A percentile compares a stretch with the other conserved stretches of the same genome.
phyloP scores from a whole-genome alignment of 2,797 vertebrate species.

The Chaunax sp. region DNA sequence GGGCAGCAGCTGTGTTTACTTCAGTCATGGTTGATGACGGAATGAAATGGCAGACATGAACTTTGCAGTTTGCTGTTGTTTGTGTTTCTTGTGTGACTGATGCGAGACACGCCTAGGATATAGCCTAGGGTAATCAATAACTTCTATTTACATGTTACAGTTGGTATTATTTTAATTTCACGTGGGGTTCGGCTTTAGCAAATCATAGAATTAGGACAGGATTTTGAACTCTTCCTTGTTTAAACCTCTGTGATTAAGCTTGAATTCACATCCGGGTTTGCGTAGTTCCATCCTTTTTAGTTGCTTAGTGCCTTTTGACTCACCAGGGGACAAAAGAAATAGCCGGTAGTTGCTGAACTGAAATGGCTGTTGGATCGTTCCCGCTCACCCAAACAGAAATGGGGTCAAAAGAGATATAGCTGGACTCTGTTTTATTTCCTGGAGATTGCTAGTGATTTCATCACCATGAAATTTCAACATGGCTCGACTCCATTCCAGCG shows the following conservation, averaged over 20 bases:
- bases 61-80: no score
- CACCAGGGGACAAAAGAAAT: slow-evolving; percentile 5
- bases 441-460: slow-evolving; percentile 76
- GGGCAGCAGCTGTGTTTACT: no score
- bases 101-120: no score
- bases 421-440: slow-evolving; percentile 55
- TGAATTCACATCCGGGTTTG: slow-evolving; percentile 3
- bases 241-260: slow-evolving; percentile 2
- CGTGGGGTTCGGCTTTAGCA: neutral
- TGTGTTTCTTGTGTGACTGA: no score
- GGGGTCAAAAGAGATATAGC: slow-evolving; percentile 41
- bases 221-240: slow-evolving; percentile 1
- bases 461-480: slow-evolving; percentile 63
- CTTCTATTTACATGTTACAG: neutral
- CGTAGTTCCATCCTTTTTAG: neutral
- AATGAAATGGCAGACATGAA: no score
- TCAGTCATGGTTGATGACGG: no score
- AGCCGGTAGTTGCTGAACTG: slow-evolving; percentile 1
- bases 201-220: neutral
- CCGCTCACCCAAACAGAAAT: slow-evolving; percentile 46
- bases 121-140: neutral
- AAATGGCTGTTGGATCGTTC: slow-evolving; percentile 16
- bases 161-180: neutral
- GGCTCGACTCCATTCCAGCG: slow-evolving; percentile 65
- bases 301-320: neutral